phyloP scores from a whole-genome alignment of 2,113 vertebrate species.

The Callaeas wilsoni region DNA sequence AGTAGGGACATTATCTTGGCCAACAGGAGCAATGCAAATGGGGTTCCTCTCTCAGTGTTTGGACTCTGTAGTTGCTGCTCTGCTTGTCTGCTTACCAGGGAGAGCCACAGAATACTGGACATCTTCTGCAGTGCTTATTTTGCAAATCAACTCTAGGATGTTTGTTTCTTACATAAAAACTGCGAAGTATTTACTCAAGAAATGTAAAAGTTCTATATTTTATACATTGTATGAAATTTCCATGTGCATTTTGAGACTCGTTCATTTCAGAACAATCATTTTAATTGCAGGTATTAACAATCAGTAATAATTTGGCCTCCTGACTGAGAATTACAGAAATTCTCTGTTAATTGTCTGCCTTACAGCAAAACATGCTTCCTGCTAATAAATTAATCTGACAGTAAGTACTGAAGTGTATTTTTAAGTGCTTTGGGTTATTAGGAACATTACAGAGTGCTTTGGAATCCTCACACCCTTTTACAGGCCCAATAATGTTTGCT shows the following conservation, averaged over 20 bases:
- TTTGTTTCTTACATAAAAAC: not conserved
- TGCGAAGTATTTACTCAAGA: not conserved
- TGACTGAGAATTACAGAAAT: not conserved
- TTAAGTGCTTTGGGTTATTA: not conserved
- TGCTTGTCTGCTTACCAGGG: not conserved
- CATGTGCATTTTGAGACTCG: not conserved
- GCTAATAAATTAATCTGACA: constrained; percentile 35
- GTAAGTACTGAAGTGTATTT: not conserved
- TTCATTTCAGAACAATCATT: not conserved
- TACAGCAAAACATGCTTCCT: constrained; percentile 24
- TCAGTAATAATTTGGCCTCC: not conserved
- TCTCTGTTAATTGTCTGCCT: constrained; percentile 14
- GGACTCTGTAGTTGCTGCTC: not conserved
- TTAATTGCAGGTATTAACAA: not conserved
- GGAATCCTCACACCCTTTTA: not conserved
- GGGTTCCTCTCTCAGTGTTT: not conserved
- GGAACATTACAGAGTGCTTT: not conserved
- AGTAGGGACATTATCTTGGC: not conserved
- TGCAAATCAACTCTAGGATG: not conserved
- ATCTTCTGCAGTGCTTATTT: not conserved
- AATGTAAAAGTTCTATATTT: constrained; percentile 7
- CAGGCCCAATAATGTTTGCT: accelerated
- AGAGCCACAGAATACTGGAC: not conserved
- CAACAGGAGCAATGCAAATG: not conserved
- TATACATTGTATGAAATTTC: not conserved